Conservation (phyloP, 2,113 vertebrate genomes). For the Morone chrysops region DNA sequence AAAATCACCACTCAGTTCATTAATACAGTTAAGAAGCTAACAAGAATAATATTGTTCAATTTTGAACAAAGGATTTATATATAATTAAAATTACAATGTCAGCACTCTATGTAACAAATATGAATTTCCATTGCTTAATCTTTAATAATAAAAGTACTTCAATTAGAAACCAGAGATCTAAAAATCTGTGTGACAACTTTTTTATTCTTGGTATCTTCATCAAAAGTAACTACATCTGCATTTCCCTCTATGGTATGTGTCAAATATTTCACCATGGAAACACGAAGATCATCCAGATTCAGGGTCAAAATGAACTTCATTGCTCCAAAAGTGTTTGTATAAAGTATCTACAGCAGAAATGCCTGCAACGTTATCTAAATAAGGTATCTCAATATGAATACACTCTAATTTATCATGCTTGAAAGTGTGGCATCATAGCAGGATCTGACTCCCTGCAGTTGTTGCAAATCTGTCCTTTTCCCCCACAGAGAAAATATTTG, state of each 20-base stretch:
- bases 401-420: not conserved
- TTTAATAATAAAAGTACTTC: too few species aligned
- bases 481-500: not conserved
- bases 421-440: not conserved
- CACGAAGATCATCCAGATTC: not conserved
- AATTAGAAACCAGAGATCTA: too few species aligned
- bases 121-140: too few species aligned
- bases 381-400: not conserved
- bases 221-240: not conserved
- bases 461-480: not conserved
- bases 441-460: slow-evolving; percentile 3
- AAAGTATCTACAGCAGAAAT: not conserved
- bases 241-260: not conserved
- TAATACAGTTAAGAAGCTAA: not conserved
- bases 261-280: not conserved
- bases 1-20: too few species aligned
- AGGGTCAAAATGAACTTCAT: not conserved
- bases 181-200: too few species aligned
- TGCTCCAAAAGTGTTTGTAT: not conserved
- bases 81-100: not conserved
- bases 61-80: not conserved
- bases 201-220: too few species aligned
- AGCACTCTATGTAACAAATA: too few species aligned
- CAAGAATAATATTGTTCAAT: not conserved
- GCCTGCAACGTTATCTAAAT: not conserved